phyloP scores from a whole-genome alignment of 2,797 vertebrate genomes.

The Anguilla pacifica region DNA sequence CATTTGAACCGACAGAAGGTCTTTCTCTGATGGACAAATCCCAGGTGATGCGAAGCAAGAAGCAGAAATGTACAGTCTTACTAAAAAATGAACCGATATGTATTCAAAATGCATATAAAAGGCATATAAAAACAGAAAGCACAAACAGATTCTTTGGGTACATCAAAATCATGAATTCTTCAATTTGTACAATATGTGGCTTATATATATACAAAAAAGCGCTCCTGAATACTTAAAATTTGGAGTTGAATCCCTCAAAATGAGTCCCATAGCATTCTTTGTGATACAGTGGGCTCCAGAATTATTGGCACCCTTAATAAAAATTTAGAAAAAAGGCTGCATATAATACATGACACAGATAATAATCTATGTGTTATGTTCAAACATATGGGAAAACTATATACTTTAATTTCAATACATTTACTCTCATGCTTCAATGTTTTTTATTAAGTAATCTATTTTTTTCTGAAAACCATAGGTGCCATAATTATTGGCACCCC shows the following conservation, averaged over 20 bases:
- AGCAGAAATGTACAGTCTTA: constrained; percentile 18
- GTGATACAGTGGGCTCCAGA: too few species aligned
- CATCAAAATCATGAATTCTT: constrained; percentile 28
- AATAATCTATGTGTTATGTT: too few species aligned
- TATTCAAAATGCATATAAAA: constrained; percentile 40
- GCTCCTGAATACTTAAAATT: constrained; percentile 14
- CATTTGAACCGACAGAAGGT: too few species aligned
- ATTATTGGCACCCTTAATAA: too few species aligned
- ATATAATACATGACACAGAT: too few species aligned
- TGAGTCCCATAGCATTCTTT: constrained; percentile 9
- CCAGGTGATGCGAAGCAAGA: constrained; percentile 3
- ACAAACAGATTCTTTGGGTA: constrained; percentile 44
- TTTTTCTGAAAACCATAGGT: too few species aligned
- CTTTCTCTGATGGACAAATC: constrained; percentile 22
- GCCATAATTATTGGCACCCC: too few species aligned
- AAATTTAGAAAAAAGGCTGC: too few species aligned
- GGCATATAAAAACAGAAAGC: constrained; percentile 34
- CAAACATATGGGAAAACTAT: too few species aligned
- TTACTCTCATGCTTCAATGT: too few species aligned
- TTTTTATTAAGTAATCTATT: too few species aligned
- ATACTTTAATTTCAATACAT: too few species aligned
- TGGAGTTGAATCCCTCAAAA: background rate
- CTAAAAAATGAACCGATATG: constrained; percentile 36
- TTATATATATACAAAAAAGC: constrained; percentile 17
- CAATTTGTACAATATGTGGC: constrained; percentile 24